phyloP scores from a whole-genome alignment of 2,797 vertebrate species.

The Sphaeramia orbicularis region DNA sequence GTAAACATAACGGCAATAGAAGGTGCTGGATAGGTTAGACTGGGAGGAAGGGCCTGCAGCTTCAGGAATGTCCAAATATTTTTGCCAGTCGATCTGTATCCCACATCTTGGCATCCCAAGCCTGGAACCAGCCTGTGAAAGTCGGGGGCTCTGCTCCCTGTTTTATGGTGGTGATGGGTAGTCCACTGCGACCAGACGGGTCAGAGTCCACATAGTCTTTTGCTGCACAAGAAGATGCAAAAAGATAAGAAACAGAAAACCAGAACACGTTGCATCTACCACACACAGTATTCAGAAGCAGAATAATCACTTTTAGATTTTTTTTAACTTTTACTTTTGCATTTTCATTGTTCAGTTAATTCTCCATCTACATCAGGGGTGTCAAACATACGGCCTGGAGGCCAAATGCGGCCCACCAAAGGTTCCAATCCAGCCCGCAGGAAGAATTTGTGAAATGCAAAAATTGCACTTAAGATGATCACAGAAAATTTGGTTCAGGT shows the following conservation, averaged over 20 bases:
- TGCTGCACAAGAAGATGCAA: slow-evolving; percentile 64
- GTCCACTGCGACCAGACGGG: slow-evolving; percentile 80
- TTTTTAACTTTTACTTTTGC: too few relatives aligned
- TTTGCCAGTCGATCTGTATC: slow-evolving; percentile 77
- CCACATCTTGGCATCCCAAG: slow-evolving; percentile 87
- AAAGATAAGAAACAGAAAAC: not conserved
- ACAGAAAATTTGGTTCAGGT: too few relatives aligned
- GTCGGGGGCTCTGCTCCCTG: slow-evolving; percentile 84
- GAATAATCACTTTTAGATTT: not conserved
- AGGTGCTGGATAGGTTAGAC: slow-evolving; percentile 4
- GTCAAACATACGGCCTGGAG: too few relatives aligned
- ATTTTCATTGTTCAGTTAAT: not conserved
- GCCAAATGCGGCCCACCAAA: too few relatives aligned
- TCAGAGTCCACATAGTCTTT: slow-evolving; percentile 84
- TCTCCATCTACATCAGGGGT: too few relatives aligned
- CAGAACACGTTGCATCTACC: not conserved
- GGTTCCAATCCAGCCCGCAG: too few relatives aligned
- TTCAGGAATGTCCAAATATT: slow-evolving; percentile 75
- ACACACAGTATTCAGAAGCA: not conserved
- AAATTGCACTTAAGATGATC: too few relatives aligned
- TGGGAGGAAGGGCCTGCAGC: not conserved
- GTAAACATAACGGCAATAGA: slow-evolving; percentile 26
- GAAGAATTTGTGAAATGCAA: too few relatives aligned
- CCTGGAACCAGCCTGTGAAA: slow-evolving; percentile 89
- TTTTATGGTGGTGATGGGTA: slow-evolving; percentile 82